These are phyloP conservation scores for Theristicus caerulescens DNA, from an alignment of 2,113 vertebrate genomes.

Conservation along the genomic window DNA sequence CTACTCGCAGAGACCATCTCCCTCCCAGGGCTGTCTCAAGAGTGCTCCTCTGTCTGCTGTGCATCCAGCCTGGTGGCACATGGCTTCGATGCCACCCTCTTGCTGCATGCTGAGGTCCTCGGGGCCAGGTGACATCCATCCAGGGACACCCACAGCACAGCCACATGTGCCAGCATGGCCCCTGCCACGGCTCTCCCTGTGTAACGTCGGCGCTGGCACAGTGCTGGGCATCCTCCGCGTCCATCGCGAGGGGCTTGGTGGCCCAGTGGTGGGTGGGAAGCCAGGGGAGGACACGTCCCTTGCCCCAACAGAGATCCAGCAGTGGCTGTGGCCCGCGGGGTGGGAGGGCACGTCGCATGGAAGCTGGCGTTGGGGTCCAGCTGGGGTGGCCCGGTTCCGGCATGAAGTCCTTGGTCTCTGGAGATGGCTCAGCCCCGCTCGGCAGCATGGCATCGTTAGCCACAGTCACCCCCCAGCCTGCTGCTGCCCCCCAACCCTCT, in stretches of 20 bases:
- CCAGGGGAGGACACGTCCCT: rapidly evolving
- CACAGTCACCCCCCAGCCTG: not conserved
- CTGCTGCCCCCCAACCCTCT: no score
- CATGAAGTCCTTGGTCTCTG: not conserved
- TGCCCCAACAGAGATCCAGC: not conserved
- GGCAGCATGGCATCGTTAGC: not conserved
- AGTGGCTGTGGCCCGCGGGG: not conserved
- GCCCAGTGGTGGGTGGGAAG: not conserved
- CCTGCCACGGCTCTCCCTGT: not conserved
- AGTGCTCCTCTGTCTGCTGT: not conserved
- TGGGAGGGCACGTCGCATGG: not conserved
- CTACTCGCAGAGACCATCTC: not conserved
- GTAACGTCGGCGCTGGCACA: rapidly evolving
- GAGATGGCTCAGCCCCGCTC: not conserved
- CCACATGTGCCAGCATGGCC: rapidly evolving
- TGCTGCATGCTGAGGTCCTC: rapidly evolving
- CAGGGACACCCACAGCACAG: rapidly evolving
- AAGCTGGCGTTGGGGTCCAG: not conserved
- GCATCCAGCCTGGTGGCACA: rapidly evolving
- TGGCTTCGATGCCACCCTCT: not conserved
- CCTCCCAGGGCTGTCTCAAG: not conserved
- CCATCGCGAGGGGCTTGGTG: rapidly evolving
- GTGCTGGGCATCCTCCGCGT: not conserved
- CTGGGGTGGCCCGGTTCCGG: not conserved
- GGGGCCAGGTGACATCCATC: not conserved